Evolutionary conservation across 2,888 invertebrate species (phyloP).

Genomic region (Colostygia pectinataria): DNA sequence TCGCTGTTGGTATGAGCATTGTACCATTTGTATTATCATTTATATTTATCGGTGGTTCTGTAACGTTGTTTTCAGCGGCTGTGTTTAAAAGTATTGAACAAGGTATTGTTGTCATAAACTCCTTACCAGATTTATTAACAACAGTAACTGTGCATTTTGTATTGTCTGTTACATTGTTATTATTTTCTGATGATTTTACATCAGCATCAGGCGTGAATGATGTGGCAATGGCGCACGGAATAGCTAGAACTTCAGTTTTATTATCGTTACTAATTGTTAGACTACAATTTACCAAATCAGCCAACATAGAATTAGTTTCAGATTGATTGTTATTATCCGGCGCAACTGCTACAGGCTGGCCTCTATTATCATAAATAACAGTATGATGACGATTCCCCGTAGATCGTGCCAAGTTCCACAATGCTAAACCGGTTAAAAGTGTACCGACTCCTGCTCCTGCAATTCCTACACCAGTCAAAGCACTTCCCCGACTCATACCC

Average conservation of each 20-base stretch:
- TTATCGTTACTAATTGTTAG: constrained; percentile 68
- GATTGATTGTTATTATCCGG: constrained; percentile 60
- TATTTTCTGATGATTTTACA: constrained; percentile 56
- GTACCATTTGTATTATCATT: constrained; percentile 40
- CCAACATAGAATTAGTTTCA: constrained; percentile 63
- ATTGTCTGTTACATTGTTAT: constrained; percentile 54
- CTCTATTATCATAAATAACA: constrained; percentile 75
- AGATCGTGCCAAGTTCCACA: constrained; percentile 78
- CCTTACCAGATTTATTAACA: constrained; percentile 65
- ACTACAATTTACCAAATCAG: constrained; percentile 73
- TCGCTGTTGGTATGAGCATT: constrained; percentile 25
- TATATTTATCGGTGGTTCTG: constrained; percentile 59
- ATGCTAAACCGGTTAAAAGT: constrained; percentile 73
- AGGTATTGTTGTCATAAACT: constrained; percentile 76
- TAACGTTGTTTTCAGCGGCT: constrained; percentile 76
- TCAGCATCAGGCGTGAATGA: constrained; percentile 76
- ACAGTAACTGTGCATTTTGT: constrained; percentile 76
- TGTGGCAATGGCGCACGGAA: constrained; percentile 78
- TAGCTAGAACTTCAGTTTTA: constrained; percentile 70
- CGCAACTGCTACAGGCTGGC: constrained; percentile 72
- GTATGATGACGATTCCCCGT: constrained; percentile 70
- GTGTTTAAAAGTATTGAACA: constrained; percentile 72
- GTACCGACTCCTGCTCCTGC: constrained; percentile 77
- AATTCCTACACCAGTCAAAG: constrained; percentile 69
- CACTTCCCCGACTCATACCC: constrained; percentile 62